Evolutionary conservation across 2,113 vertebrate species (phyloP).

Genomic region (Neolamprologus hecqui): DNA sequence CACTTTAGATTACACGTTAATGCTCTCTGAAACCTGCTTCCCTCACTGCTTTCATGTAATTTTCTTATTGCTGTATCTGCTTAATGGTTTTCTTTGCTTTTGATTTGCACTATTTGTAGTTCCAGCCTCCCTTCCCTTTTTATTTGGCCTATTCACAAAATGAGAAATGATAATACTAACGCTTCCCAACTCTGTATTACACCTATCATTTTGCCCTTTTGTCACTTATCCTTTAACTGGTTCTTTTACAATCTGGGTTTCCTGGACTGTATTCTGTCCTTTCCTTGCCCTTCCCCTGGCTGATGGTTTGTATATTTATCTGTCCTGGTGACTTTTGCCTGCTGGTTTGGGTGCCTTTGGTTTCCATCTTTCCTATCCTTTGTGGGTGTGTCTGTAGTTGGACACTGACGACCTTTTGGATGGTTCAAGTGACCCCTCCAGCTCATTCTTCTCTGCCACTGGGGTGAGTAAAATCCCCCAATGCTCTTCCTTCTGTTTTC

Average conservation of each 20-base stretch:
- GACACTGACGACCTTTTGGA: constrained; percentile 91
- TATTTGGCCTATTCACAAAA: constrained; percentile 19
- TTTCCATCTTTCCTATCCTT: constrained; percentile 66
- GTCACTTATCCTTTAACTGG: constrained; percentile 14
- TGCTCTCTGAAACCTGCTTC: not conserved
- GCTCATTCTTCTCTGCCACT: constrained; percentile 85
- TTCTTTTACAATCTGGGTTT: constrained; percentile 39
- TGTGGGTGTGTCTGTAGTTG: constrained; percentile 77
- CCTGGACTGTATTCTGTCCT: constrained; percentile 54
- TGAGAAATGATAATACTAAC: constrained; percentile 57
- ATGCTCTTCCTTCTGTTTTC: constrained; percentile 40
- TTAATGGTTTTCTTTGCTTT: constrained; percentile 31
- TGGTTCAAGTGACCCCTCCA: constrained; percentile 83
- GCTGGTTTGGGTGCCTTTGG: constrained; percentile 58
- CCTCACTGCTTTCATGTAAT: not conserved
- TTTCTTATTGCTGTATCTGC: constrained; percentile 20
- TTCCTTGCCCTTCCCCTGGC: constrained; percentile 50
- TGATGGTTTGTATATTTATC: constrained; percentile 54
- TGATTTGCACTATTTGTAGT: constrained; percentile 20
- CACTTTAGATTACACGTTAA: not conserved
- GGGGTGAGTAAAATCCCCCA: constrained; percentile 80
- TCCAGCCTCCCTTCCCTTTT: constrained; percentile 34
- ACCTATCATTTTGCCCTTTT: constrained; percentile 25
- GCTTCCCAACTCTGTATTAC: constrained; percentile 41
- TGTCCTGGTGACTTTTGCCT: constrained; percentile 60